A percentile compares a stretch with the other conserved stretches of the same genome.
Conservation (phyloP, 2,888 invertebrate genomes). For the Allophyes oxyacanthae region DNA sequence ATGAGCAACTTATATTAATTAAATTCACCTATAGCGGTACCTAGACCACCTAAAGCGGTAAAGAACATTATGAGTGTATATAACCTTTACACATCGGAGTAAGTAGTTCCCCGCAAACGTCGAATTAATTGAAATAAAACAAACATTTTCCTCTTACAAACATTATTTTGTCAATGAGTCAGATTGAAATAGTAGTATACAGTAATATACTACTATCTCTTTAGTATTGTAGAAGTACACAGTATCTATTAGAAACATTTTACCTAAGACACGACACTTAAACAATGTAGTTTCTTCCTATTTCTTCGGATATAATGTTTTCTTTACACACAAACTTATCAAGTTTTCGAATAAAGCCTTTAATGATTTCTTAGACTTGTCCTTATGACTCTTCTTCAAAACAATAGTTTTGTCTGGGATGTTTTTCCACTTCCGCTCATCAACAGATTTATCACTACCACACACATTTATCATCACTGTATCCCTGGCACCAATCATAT, state of each 20-base stretch:
- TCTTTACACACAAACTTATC: slow-evolving; percentile 27
- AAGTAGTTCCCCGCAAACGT: slow-evolving; percentile 32
- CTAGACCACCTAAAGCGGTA: neutral
- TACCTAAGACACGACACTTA: too few species aligned
- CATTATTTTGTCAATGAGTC: too few species aligned
- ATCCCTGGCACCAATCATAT: slow-evolving; percentile 51
- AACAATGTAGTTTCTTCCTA: neutral
- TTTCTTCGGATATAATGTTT: slow-evolving; percentile 18
- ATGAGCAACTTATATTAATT: slow-evolving; percentile 13
- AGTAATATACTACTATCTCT: too few species aligned
- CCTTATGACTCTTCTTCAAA: slow-evolving; percentile 10
- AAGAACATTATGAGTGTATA: neutral
- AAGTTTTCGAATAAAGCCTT: slow-evolving; percentile 26
- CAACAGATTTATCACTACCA: slow-evolving; percentile 14
- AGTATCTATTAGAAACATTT: too few species aligned
- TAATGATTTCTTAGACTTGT: slow-evolving; percentile 17
- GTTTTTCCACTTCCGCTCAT: neutral
- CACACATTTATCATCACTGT: slow-evolving; percentile 40
- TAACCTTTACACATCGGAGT: too few species aligned
- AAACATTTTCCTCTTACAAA: too few species aligned
- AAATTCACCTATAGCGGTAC: slow-evolving; percentile 3
- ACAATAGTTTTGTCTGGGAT: slow-evolving; percentile 5
- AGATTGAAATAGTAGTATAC: too few species aligned
- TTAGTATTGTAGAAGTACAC: too few species aligned
- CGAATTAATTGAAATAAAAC: too few species aligned